Percentiles rank a stretch among this genome's conserved stretches.
Conservation (phyloP, 2,888 invertebrate genomes). For the Ornithoptera priamus region DNA sequence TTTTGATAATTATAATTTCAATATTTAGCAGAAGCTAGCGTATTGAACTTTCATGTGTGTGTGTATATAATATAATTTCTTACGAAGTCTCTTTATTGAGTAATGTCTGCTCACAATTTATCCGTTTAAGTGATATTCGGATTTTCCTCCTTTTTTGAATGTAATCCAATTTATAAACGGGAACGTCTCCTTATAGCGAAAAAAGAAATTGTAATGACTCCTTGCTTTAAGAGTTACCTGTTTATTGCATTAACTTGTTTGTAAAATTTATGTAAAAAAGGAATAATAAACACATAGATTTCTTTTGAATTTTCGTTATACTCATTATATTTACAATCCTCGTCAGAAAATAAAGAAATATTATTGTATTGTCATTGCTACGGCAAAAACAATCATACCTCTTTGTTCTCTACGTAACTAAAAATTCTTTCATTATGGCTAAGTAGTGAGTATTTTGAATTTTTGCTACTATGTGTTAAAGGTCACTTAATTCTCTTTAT, state of each 20-base stretch:
- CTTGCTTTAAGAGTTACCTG: slow-evolving; percentile 17
- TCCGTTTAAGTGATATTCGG: slow-evolving; percentile 18
- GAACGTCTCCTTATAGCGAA: slow-evolving; percentile 12
- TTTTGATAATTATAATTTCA: too few relatives aligned
- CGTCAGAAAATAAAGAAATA: too few relatives aligned
- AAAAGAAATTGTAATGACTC: slow-evolving; percentile 23
- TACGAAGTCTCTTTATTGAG: slow-evolving; percentile 4
- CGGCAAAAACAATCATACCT: too few relatives aligned
- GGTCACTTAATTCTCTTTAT: too few relatives aligned
- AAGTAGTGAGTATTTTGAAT: too few relatives aligned
- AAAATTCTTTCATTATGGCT: too few relatives aligned
- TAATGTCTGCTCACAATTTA: slow-evolving; percentile 19
- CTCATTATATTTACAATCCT: too few relatives aligned
- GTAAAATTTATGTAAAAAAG: slow-evolving; percentile 6
- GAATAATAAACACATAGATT: neutral
- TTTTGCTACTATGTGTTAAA: too few relatives aligned
- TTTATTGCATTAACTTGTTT: slow-evolving; percentile 20
- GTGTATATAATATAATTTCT: neutral
- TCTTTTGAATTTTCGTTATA: neutral
- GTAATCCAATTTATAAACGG: slow-evolving; percentile 26
- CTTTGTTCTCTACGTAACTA: too few relatives aligned
- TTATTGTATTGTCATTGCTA: too few relatives aligned
- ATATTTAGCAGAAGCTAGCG: too few relatives aligned
- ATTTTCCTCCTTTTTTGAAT: slow-evolving; percentile 27
- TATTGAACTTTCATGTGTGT: too few relatives aligned